A percentile compares a stretch with the other conserved stretches of the same genome.
Evolutionary conservation across 2,888 invertebrate species (phyloP).

Genomic region (Belgica antarctica): DNA sequence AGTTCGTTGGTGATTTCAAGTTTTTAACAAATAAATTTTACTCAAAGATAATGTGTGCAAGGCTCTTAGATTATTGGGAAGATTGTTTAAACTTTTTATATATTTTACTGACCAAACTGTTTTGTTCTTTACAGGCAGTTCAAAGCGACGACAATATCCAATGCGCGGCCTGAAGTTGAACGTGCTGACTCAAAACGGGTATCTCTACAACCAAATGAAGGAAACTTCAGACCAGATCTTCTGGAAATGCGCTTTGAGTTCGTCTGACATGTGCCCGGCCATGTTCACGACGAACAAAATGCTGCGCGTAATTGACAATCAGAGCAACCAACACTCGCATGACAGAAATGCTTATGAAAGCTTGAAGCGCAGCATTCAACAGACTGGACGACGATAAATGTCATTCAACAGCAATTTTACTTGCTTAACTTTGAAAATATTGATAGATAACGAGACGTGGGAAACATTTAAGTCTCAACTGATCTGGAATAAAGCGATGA

Average conservation of each 20-base stretch:
- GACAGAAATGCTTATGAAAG: constrained; percentile 29
- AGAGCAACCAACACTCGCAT: constrained; percentile 21
- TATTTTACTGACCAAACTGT: too few relatives aligned
- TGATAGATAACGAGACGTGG: too few relatives aligned
- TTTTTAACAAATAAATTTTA: too few relatives aligned
- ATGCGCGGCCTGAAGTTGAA: constrained; percentile 2
- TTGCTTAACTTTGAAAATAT: too few relatives aligned
- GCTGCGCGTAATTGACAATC: constrained; percentile 16
- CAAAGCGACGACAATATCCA: background rate
- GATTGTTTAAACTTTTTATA: too few relatives aligned
- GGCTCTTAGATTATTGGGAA: too few relatives aligned
- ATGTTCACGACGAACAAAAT: constrained; percentile 3
- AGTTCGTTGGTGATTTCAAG: too few relatives aligned
- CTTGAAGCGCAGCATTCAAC: background rate
- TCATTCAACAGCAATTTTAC: too few relatives aligned
- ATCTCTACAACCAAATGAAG: constrained; percentile 12
- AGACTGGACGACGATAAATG: background rate
- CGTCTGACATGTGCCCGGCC: background rate
- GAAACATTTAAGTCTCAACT: too few relatives aligned
- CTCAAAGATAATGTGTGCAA: too few relatives aligned
- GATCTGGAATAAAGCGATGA: too few relatives aligned
- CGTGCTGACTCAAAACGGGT: constrained; percentile 29
- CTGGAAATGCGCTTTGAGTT: constrained; percentile 34
- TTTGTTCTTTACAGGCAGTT: too few relatives aligned
- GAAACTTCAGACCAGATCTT: background rate